A percentile compares a stretch with the other conserved stretches of the same genome.
These are phyloP conservation scores for Sciurus niger DNA, from an alignment of 2,113 vertebrate genomes.

Conservation along the genomic window DNA sequence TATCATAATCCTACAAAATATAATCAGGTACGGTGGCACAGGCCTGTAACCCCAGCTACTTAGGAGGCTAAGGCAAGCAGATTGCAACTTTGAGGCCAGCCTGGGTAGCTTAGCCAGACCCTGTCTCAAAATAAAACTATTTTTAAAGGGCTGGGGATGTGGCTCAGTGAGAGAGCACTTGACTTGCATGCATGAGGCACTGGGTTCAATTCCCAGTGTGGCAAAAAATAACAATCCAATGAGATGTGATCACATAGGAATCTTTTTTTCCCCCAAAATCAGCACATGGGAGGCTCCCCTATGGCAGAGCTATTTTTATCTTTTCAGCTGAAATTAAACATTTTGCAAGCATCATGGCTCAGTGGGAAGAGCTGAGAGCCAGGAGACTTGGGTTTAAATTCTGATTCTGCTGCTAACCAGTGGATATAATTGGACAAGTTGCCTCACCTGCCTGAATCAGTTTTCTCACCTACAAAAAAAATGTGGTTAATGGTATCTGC, in stretches of 20 bases:
- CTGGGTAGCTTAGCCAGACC: not conserved
- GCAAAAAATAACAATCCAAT: not conserved
- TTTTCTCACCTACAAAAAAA: constrained; percentile 27
- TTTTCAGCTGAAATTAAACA: constrained; percentile 8
- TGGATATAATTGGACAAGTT: not conserved
- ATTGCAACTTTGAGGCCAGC: not conserved
- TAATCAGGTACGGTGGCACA: not conserved
- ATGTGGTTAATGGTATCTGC: not conserved
- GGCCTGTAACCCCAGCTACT: not conserved
- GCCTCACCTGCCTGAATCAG: not conserved
- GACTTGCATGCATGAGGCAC: too few species aligned
- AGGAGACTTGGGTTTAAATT: not conserved
- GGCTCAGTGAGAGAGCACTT: not conserved
- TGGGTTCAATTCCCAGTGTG: not conserved
- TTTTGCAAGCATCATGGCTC: not conserved
- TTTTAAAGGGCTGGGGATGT: not conserved
- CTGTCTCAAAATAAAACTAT: not conserved
- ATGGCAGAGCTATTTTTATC: not conserved
- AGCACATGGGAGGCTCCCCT: not conserved
- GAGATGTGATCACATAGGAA: not conserved
- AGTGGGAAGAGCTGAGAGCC: not conserved
- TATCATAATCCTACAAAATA: not conserved
- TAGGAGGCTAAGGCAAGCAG: not conserved
- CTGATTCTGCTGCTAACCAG: not conserved
- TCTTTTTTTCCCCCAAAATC: not conserved